Base-by-base conservation (phyloP, 2,888 invertebrate species). In the Phengaris arion region DNA sequence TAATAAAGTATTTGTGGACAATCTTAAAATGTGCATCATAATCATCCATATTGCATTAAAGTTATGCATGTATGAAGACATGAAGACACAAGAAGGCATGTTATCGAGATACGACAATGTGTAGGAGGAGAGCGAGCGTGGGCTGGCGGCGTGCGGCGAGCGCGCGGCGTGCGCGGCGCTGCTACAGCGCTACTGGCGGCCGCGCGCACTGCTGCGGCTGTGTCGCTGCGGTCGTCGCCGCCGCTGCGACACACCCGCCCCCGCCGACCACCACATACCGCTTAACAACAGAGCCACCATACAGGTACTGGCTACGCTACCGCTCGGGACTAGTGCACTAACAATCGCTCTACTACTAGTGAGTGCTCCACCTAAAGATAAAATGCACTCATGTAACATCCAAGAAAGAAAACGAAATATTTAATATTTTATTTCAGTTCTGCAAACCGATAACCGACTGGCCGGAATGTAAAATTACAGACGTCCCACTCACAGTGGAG, bases 61-160 rank as follows among this genome's bases (percentile, higher is more conserved):
- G 35, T 35, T 35, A 35, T 35, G 35, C 35, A 35, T 35, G 35
- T 35, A 35, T 35, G 35, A 35, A 35, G 4, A 0, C 35, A 35
- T 35, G 45, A 22, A 22, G 22, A 22, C 22, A 22, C 22, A 22
- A 22, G 22, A 22, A 35, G 4, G 35, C 35, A 35, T 35, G 45
- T 57, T 46, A 54, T 46, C 46, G 7, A n/a, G 45, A 45, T 4
- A 35, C 7, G 6, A 74, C 4, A 12, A 57, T 15, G 46, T 68
- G 1, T 15, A 95, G 95, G 93, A 94, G 79, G 91, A 94, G 79
- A 95, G 95, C 81, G 95, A 96, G 85, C 92, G 94, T 79, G 94
- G 95, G 77, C 87, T 96, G 81, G 90, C 93, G 2, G 82, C 85
- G 54, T 96, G 96, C 83, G 81, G 78, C 8, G 80, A 78, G 77